Evolutionary conservation across 2,888 invertebrate genomes (phyloP), one percentile per base, ranked within the genome.

Genomic region (Tryphoninae sp.): DNA sequence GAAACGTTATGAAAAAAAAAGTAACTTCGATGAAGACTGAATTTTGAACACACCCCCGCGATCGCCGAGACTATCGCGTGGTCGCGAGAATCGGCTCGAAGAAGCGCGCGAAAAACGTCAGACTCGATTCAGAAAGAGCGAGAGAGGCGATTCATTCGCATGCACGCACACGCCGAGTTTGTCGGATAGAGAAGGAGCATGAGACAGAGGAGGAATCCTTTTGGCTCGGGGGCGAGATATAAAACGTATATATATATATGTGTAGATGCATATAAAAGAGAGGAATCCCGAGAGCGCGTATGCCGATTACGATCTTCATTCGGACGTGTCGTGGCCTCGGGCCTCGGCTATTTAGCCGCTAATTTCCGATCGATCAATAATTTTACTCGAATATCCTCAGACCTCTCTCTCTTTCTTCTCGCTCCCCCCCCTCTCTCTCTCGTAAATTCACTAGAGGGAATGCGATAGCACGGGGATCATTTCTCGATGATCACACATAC

Each of bases 361-460:
- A 91, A 91, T 91, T 91, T 90, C 88, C 89, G 89, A 91, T 91
- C 91, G 89, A 90, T 90, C 90, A 90, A 89, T 88, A 87, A 87
- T 86, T 81, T 86, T 84, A 86, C 88, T 89, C 86, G 87, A 82
- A 83, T 75, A 69, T 40, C 68, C 68, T 58, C 65, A 23, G 80
- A 45, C 13, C 22, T 40, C 19, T 71, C 59, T 49, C 45, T 72
- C 19, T 61, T 26, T 51, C 33, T 49, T 55, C 51, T 8, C n/a
- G n/a, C n/a, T n/a, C n/a, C n/a, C n/a, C n/a, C n/a, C n/a, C n/a
- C 40, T 58, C 45, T 33, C 22, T 59, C 23, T 3, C 45, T 49
- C 22, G 19, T 23, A 16, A 16, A 42, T 6, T 23, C 19, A 55
- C 65, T 55, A 61, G 59, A 33, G 62, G 11, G 42, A 53, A 64